A percentile compares a stretch with the other conserved stretches of the same genome.
Evolutionary conservation across 2,797 vertebrate species (phyloP).

Genomic region (Tapirus indicus): DNA sequence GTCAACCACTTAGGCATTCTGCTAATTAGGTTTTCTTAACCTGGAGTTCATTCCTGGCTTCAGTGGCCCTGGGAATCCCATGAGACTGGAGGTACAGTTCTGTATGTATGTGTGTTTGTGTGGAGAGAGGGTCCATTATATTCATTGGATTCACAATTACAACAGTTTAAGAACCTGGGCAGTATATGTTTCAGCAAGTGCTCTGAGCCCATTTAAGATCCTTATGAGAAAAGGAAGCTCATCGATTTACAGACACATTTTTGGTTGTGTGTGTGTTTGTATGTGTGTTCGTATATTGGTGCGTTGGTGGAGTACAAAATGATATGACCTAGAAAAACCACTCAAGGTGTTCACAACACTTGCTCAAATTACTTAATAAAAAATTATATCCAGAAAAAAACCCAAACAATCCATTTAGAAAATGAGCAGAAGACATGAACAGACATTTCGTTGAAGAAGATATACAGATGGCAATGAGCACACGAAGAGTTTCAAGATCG

Average conservation of each 20-base stretch:
- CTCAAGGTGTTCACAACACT: neutral
- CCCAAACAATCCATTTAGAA: constrained; percentile 15
- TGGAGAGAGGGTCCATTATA: neutral
- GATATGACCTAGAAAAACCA: neutral
- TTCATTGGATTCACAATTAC: neutral
- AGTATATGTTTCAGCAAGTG: neutral
- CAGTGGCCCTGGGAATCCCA: neutral
- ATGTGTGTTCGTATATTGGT: neutral
- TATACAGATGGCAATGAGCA: neutral
- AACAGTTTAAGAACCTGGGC: neutral
- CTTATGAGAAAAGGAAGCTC: neutral
- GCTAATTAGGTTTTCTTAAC: constrained; percentile 23
- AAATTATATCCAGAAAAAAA: neutral
- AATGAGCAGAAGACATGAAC: constrained; percentile 9
- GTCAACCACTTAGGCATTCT: neutral
- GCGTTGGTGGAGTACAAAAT: neutral
- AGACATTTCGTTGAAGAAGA: neutral
- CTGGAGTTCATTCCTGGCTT: neutral
- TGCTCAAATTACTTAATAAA: constrained; percentile 59
- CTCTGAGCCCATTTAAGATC: neutral
- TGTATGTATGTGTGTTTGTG: neutral
- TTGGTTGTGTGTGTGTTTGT: neutral
- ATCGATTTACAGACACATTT: neutral
- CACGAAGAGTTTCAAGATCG: neutral
- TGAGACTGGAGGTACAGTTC: constrained; percentile 26